Evolutionary conservation across 2,888 invertebrate species (phyloP).

Genomic region (Macrosiphum euphorbiae): DNA sequence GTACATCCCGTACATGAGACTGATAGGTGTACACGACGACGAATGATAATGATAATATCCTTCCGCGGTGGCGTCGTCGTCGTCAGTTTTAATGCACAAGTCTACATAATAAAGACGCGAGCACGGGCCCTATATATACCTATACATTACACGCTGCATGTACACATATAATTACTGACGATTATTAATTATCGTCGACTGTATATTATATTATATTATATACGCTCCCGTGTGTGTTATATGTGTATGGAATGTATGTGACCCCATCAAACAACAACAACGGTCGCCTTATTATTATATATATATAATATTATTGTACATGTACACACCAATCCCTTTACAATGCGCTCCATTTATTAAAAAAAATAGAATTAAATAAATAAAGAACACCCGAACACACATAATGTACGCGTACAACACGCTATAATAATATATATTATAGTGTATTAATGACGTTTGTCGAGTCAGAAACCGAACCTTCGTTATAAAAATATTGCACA

Average conservation of each 20-base stretch:
- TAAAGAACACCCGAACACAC: conserved; percentile 29
- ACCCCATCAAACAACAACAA: conserved; percentile 42
- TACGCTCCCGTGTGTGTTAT: not conserved
- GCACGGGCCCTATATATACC: not conserved
- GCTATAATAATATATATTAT: not conserved
- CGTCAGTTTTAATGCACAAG: not conserved
- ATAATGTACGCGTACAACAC: not conserved
- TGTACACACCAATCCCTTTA: conserved; percentile 35
- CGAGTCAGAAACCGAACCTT: conserved; percentile 48
- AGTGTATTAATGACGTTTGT: conserved; percentile 52
- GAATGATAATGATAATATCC: not conserved
- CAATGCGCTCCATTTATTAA: conserved; percentile 52
- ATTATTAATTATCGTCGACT: conserved; percentile 51
- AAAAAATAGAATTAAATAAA: conserved; percentile 17
- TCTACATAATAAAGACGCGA: not conserved
- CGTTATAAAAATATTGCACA: conserved; percentile 35
- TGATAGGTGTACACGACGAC: not conserved
- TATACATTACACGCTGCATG: not conserved
- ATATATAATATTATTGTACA: not conserved
- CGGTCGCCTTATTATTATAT: conserved; percentile 31
- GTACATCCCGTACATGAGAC: not conserved
- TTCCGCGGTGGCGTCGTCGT: not conserved
- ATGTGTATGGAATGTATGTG: conserved; percentile 22
- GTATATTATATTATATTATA: conserved; percentile 32
- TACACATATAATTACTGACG: conserved; percentile 39